phyloP scores from a whole-genome alignment of 92 coral and sea anemone genomes.

The Porites lobata region DNA sequence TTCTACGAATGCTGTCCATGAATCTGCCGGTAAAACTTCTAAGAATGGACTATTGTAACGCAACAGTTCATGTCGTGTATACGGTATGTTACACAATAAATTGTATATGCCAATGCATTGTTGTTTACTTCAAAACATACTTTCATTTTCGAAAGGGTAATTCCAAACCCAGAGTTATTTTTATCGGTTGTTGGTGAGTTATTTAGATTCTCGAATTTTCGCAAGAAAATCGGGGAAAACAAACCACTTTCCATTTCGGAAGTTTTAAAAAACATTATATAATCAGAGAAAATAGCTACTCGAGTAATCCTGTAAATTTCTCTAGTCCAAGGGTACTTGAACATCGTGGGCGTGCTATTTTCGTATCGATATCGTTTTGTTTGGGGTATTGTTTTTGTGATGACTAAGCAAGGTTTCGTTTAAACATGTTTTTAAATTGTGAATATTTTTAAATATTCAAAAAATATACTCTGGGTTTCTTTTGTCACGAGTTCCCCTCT shows the following conservation, averaged over 20 bases:
- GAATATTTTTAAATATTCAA: no score
- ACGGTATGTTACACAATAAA: neutral
- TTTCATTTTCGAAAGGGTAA: slow-evolving; percentile 2
- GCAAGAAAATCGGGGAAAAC: neutral
- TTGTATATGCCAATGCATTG: neutral
- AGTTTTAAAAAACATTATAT: slow-evolving; percentile 6
- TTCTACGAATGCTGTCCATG: neutral
- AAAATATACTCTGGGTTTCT: no score
- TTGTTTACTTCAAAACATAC: neutral
- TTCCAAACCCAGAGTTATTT: neutral
- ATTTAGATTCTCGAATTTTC: slow-evolving; percentile 8
- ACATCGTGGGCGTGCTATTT: no score
- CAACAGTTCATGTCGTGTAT: neutral
- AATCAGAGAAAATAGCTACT: slow-evolving; percentile 19
- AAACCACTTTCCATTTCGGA: slow-evolving; percentile 8
- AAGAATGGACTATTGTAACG: slow-evolving; percentile 7
- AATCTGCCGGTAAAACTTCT: neutral
- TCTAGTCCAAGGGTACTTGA: no score
- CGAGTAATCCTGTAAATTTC: no score
- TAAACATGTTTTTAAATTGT: no score
- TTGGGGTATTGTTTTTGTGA: neutral
- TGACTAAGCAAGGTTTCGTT: no score
- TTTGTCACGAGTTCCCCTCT: neutral
- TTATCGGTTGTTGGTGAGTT: neutral
- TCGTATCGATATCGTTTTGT: neutral